These are phyloP conservation scores for Zoanthus sansibaricus DNA, from an alignment of 92 coral and sea anemone genomes.

Conservation along the genomic window DNA sequence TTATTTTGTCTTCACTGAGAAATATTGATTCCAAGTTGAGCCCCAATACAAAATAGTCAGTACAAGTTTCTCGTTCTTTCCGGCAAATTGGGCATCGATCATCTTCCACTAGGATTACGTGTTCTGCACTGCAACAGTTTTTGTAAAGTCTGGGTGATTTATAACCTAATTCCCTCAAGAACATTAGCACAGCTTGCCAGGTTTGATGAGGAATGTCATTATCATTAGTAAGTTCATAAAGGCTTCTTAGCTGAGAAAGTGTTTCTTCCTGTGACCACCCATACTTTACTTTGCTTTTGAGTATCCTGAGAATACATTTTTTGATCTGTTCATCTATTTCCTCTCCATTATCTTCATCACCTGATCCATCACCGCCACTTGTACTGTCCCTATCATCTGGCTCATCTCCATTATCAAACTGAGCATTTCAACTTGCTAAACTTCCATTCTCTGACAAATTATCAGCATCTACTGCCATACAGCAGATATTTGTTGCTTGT, in stretches of 20 bases:
- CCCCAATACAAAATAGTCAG: slow-evolving; percentile 54
- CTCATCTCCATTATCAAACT: neutral
- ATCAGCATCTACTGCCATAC: no score
- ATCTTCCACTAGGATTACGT: slow-evolving; percentile 25
- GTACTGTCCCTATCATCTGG: neutral
- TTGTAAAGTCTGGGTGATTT: slow-evolving; percentile 66
- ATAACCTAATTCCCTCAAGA: slow-evolving; percentile 65
- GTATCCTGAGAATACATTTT: slow-evolving; percentile 55
- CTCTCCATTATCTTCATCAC: slow-evolving; percentile 19
- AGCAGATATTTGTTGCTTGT: no score
- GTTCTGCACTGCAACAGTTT: slow-evolving; percentile 37
- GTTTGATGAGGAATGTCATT: slow-evolving; percentile 62
- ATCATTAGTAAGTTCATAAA: slow-evolving; percentile 62
- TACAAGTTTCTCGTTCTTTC: slow-evolving; percentile 31
- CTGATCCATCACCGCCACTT: slow-evolving; percentile 4
- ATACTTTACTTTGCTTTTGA: slow-evolving; percentile 57
- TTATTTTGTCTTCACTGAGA: slow-evolving; percentile 12
- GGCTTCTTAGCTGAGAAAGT: slow-evolving; percentile 53
- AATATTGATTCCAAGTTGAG: slow-evolving; percentile 24
- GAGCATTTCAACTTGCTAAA: neutral
- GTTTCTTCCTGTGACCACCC: slow-evolving; percentile 77
- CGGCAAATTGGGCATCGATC: slow-evolving; percentile 40
- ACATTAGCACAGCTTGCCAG: slow-evolving; percentile 55
- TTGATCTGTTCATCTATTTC: slow-evolving; percentile 11
- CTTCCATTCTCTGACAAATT: neutral